A percentile compares a stretch with the other conserved stretches of the same genome.
phyloP scores from a whole-genome alignment of 2,797 vertebrate species.

The Diceros bicornis region DNA sequence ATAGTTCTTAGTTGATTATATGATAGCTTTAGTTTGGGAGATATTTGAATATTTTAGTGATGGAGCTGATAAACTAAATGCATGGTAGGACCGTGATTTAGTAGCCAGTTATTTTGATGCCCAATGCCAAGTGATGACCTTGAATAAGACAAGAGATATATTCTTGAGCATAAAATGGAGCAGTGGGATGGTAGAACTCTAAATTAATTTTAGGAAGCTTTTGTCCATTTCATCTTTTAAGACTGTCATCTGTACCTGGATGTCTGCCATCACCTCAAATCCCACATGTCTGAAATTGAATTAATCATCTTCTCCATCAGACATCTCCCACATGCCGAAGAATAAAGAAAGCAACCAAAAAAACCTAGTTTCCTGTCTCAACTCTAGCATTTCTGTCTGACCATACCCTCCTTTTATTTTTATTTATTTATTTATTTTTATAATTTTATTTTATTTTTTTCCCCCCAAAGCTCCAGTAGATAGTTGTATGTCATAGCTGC shows the following conservation, averaged over 20 bases:
- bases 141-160: background rate
- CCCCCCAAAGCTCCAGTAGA: too few relatives aligned
- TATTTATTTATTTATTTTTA: too few relatives aligned
- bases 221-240: slow-evolving; percentile 54
- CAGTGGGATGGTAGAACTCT: background rate
- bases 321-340: background rate
- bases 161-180: slow-evolving; percentile 33
- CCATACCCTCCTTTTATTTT: background rate
- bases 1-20: background rate
- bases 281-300: slow-evolving; percentile 23
- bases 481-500: too few relatives aligned
- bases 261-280: slow-evolving; percentile 50
- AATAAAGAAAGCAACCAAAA: background rate
- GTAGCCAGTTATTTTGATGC: background rate
- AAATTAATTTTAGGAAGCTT: slow-evolving; percentile 62
- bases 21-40: background rate
- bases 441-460: too few relatives aligned
- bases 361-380: slow-evolving; percentile 5
- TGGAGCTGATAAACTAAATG: background rate
- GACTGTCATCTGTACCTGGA: slow-evolving; percentile 19
- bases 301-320: slow-evolving; percentile 48
- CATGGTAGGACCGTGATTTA: background rate
- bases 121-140: background rate
- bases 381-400: background rate
- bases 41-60: slow-evolving; percentile 19